These are phyloP conservation scores for Drosophila nasuta DNA, from an alignment of 1,140 invertebrate species.

Conservation along the genomic window DNA sequence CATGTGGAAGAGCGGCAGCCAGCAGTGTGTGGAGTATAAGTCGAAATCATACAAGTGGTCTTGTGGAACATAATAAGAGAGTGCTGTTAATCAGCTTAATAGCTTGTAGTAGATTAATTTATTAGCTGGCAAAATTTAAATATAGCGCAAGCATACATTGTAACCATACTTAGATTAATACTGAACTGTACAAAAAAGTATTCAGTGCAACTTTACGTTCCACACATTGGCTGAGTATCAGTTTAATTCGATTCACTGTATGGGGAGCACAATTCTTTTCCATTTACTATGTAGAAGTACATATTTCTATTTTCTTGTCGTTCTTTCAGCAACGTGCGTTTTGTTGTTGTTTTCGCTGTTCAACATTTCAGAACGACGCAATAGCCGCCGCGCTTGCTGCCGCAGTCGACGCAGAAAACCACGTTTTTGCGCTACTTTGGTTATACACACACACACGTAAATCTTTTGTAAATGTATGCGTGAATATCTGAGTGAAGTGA, in stretches of 20 bases:
- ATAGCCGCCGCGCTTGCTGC: constrained; percentile 50
- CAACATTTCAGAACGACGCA: constrained; percentile 70
- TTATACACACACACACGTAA: not conserved
- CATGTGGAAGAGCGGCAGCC: constrained; percentile 20
- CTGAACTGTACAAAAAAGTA: not conserved
- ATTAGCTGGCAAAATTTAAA: constrained; percentile 16
- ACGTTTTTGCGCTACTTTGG: constrained; percentile 65
- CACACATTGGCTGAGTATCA: constrained; percentile 13
- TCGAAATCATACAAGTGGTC: constrained; percentile 76
- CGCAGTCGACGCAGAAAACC: constrained; percentile 43
- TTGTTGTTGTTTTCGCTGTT: constrained; percentile 42
- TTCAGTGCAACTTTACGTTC: not conserved
- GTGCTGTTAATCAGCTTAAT: constrained; percentile 48
- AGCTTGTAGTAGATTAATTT: constrained; percentile 45
- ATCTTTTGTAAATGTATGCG: constrained; percentile 9
- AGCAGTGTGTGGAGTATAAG: constrained; percentile 59
- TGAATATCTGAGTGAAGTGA: constrained; percentile 17
- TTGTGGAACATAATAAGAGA: constrained; percentile 28
- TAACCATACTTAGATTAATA: not conserved
- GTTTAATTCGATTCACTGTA: constrained; percentile 18
- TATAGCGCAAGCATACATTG: constrained; percentile 1
- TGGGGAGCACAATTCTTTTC: constrained; percentile 20
- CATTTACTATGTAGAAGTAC: not conserved
- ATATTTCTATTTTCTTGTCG: constrained; percentile 27
- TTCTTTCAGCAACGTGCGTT: constrained; percentile 31